Conservation (phyloP, 2,888 invertebrate species). For the Hirtodrosophila alboralis region DNA sequence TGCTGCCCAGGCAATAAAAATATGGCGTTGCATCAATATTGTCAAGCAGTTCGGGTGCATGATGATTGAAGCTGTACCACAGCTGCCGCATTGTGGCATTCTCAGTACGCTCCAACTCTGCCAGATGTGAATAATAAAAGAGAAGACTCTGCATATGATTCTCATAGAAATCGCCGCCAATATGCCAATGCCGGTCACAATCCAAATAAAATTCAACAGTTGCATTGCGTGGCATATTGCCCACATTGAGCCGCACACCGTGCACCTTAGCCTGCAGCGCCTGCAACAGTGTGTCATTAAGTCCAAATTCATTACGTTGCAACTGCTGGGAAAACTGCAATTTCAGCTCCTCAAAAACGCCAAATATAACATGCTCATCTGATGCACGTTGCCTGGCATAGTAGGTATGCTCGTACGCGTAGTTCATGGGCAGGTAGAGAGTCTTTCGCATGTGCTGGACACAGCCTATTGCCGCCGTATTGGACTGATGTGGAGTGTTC, state of each 20-base stretch:
- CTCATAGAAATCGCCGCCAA: constrained; percentile 63
- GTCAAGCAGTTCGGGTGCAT: constrained; percentile 68
- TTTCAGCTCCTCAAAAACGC: constrained; percentile 67
- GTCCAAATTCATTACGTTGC: constrained; percentile 55
- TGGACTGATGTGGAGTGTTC: constrained; percentile 1
- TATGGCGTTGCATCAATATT: constrained; percentile 76
- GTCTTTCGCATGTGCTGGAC: constrained; percentile 77
- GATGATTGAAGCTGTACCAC: constrained; percentile 72
- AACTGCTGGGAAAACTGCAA: constrained; percentile 56
- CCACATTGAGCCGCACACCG: constrained; percentile 68
- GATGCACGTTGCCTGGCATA: constrained; percentile 48
- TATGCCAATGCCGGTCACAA: constrained; percentile 42
- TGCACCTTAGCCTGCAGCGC: constrained; percentile 61
- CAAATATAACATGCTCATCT: constrained; percentile 64
- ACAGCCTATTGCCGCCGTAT: constrained; percentile 32
- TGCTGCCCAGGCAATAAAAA: constrained; percentile 67
- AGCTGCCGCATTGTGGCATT: constrained; percentile 23
- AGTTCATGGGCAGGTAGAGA: constrained; percentile 73
- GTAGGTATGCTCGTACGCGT: constrained; percentile 67
- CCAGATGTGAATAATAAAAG: constrained; percentile 52
- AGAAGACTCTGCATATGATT: constrained; percentile 74
- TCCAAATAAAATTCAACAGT: constrained; percentile 57
- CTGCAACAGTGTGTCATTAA: constrained; percentile 46
- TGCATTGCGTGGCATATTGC: constrained; percentile 73
- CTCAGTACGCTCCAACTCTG: constrained; percentile 41